Evolutionary conservation across 2,888 invertebrate species (phyloP).

Genomic region (Drosophila tanythrix): DNA sequence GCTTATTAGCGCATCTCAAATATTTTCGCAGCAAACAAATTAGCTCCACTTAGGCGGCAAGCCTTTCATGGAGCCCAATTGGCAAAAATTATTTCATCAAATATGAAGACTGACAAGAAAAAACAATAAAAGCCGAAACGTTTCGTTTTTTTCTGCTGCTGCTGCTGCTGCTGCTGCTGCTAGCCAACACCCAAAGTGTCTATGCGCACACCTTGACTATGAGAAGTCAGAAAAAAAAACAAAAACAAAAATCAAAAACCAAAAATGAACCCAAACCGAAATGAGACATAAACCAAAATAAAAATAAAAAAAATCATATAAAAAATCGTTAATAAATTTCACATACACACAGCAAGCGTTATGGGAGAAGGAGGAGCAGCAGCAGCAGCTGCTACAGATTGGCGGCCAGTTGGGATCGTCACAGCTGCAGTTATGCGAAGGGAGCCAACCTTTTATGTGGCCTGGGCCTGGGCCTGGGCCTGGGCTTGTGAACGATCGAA

Average conservation of each 20-base stretch:
- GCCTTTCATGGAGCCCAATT: slow-evolving; percentile 54
- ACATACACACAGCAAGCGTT: slow-evolving; percentile 34
- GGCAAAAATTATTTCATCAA: slow-evolving; percentile 72
- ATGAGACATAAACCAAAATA: slow-evolving; percentile 59
- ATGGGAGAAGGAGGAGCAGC: slow-evolving; percentile 11
- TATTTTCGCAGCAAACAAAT: slow-evolving; percentile 77
- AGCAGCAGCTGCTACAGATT: slow-evolving; percentile 30
- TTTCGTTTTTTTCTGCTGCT: slow-evolving; percentile 28
- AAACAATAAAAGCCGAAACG: slow-evolving; percentile 53
- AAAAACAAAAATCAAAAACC: slow-evolving; percentile 34
- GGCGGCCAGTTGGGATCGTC: slow-evolving; percentile 40
- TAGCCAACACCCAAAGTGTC: slow-evolving; percentile 75
- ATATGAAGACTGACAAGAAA: slow-evolving; percentile 45
- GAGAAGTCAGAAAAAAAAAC: slow-evolving; percentile 19
- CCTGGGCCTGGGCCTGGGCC: background rate
- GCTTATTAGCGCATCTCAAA: slow-evolving; percentile 73
- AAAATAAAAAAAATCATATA: slow-evolving; percentile 62
- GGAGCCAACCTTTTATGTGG: slow-evolving; percentile 74
- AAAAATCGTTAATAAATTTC: slow-evolving; percentile 80
- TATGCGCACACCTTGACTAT: slow-evolving; percentile 76
- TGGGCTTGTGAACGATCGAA: slow-evolving; percentile 26
- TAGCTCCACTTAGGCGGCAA: slow-evolving; percentile 76
- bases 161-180: slow-evolving; percentile 24
- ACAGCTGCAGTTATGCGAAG: slow-evolving; percentile 67
- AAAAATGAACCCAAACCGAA: slow-evolving; percentile 45